These are phyloP conservation scores for Sylvilagus bachmani DNA, from an alignment of 2,113 vertebrate genomes.

Conservation along the genomic window DNA sequence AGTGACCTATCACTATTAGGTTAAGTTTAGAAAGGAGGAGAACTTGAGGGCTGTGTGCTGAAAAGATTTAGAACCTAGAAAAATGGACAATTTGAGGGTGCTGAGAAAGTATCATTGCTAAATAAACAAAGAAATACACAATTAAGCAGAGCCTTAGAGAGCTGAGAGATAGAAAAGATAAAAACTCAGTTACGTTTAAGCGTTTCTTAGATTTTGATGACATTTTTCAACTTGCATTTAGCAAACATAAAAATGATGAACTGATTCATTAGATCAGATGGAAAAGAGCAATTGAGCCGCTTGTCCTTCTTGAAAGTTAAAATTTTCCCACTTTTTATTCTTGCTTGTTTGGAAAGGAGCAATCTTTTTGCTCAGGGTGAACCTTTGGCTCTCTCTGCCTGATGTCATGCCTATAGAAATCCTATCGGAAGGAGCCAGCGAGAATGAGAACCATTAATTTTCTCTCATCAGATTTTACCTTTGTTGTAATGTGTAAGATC, in stretches of 20 bases:
- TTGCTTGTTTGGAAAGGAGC: slow-evolving; percentile 59
- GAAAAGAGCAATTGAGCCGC: background rate
- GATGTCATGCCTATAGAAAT: slow-evolving; percentile 71
- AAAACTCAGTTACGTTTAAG: slow-evolving; percentile 43
- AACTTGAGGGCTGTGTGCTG: background rate
- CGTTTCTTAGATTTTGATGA: background rate
- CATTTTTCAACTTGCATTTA: slow-evolving; percentile 13
- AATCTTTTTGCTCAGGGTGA: slow-evolving; percentile 17
- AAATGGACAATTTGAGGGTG: background rate
- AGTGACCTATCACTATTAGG: background rate
- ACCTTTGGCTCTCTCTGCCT: slow-evolving; percentile 55
- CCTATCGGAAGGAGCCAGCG: slow-evolving; percentile 51
- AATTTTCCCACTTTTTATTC: background rate
- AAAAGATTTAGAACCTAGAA: slow-evolving; percentile 12
- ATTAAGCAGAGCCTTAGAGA: slow-evolving; percentile 5
- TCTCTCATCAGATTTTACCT: slow-evolving; percentile 75
- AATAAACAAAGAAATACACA: background rate
- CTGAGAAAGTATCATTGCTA: slow-evolving; percentile 3
- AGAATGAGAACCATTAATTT: slow-evolving; percentile 73
- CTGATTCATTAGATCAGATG: background rate
- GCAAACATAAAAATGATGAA: slow-evolving; percentile 16
- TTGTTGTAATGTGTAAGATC: slow-evolving; percentile 49
- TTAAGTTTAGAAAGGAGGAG: background rate
- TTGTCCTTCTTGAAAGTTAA: slow-evolving; percentile 33
- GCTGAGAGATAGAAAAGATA: background rate